Base-by-base conservation (phyloP, 2,888 invertebrate species). In the Periphyllus acericola region DNA sequence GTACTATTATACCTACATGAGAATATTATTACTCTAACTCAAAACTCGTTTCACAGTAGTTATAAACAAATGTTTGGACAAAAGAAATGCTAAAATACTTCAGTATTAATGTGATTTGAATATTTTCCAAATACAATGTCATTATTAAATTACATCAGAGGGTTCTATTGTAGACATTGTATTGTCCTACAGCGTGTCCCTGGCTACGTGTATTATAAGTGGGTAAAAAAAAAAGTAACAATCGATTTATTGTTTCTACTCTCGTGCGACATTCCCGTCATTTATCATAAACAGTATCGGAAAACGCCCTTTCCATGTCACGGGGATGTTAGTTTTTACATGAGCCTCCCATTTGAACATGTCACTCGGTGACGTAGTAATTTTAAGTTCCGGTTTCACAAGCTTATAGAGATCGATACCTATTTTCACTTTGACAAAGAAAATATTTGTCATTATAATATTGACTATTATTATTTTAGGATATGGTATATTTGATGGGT, bases 271-370 rank as follows among this genome's bases (percentile, higher is more conserved):
- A 76, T 46, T 25, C 8, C 29, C 76, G 76, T 84, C 84, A 76
- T 84, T 84, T 84, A 84, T 84, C 84, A 84, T 84, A 76, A 84
- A 46, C 21, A 40, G 40, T 84, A 84, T 84, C 84, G 76, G 76
- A 76, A 76, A 84, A 84, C 74, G 84, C 76, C 75, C 66, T 46
- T 55, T 66, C 84, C 84, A 66, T 84, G 36, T 76, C 40, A 84
- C 76, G 17, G 29, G 66, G 46, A 46, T 46, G 71, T 46, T 82
- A 71, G 46, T 71, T 71, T 82, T 71, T 52, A 46, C 32, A 17
- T 32, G 8, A 71, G 32, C 21, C 71, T 32, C 17, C 14, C 40
- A 21, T 71, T 71, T 11, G 71, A 71, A 71, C 71, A 52, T 82
- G 71, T 82, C 82, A 71, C 46, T 32, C 46, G 36, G 14, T 71